Evolutionary conservation across 2,797 vertebrate genomes (phyloP), one percentile per base, ranked within the genome.

Genomic region (Rachycentron canadum): DNA sequence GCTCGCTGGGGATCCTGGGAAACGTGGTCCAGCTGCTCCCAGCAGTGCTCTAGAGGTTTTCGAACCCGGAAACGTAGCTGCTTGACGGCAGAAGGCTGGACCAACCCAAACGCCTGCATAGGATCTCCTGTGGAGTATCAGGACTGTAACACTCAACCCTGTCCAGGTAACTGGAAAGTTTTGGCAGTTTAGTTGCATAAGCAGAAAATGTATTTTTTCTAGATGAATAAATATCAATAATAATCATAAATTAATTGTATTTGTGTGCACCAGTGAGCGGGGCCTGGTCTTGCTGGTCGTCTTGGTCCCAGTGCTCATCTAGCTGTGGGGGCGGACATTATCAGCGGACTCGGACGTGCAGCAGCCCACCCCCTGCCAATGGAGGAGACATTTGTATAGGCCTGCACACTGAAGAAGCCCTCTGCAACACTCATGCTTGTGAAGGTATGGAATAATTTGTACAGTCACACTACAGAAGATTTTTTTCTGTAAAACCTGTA

Each of bases 301-400:
- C 96, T 23, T 99, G 98, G 98, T 97, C 98, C 0, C 96, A 96
- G 67, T 99, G 98, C 89, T 97, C 98, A 0, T 93, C 95, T 4
- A 97, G 96, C 2, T 99, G 98, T 58, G 97, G 97, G 1, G 95
- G 97, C 0, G 98, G 98, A 3, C 97, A 99, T 86, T 97, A 97
- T 83, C 97, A 97, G 94, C 94, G 98, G 36, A 97, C 96, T 0
- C 96, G 98, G 16, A 96, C 96, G 0, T 99, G 98, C 92, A 96
- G 94, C 11, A 97, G 94, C 83, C 98, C 98, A 0, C 84, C 95
- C 0, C 97, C 98, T 0, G 94, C 96, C 2, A 94, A 96, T 0
- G 96, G 97, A 66, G 98, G 98, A 13, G 97, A 98, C 65, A 97
- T 98, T 91, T 99, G 98, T 62, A 95, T 98, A 0, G 98, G 98